Percentiles rank a stretch among this genome's conserved stretches.
Conservation (phyloP, 2,888 invertebrate genomes). For the Syrphus vitripennis region DNA sequence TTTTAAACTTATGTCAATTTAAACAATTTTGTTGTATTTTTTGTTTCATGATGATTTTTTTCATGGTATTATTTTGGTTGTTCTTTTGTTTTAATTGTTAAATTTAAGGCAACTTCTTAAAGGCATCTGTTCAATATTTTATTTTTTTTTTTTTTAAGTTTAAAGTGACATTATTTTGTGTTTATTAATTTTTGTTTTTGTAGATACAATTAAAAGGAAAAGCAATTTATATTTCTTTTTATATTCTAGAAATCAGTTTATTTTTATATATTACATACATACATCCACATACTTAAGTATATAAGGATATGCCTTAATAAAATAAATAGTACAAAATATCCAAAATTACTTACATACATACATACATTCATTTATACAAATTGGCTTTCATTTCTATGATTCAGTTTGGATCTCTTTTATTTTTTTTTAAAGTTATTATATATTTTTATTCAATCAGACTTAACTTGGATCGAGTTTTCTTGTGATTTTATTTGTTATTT, state of each 20-base stretch:
- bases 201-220: slow-evolving; percentile 12
- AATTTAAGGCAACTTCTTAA: slow-evolving; percentile 80
- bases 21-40: background rate
- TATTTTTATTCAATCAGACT: slow-evolving; percentile 37
- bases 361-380: slow-evolving; percentile 29
- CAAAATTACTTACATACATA: background rate
- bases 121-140: slow-evolving; percentile 78
- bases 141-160: slow-evolving; percentile 32
- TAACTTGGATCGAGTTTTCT: slow-evolving; percentile 12
- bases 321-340: slow-evolving; percentile 9
- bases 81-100: slow-evolving; percentile 60
- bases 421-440: background rate
- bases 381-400: slow-evolving; percentile 20
- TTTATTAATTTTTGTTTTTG: slow-evolving; percentile 53
- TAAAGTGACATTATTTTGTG: background rate
- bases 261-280: background rate
- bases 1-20: background rate
- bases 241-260: background rate
- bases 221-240: background rate
- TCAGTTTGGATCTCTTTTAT: background rate
- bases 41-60: slow-evolving; percentile 30
- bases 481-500: background rate
- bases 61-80: slow-evolving; percentile 45
- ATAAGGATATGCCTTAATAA: slow-evolving; percentile 52
- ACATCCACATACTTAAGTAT: slow-evolving; percentile 32